Conservation (phyloP, 2,113 vertebrate species). For the Triplophysa siluroides region DNA sequence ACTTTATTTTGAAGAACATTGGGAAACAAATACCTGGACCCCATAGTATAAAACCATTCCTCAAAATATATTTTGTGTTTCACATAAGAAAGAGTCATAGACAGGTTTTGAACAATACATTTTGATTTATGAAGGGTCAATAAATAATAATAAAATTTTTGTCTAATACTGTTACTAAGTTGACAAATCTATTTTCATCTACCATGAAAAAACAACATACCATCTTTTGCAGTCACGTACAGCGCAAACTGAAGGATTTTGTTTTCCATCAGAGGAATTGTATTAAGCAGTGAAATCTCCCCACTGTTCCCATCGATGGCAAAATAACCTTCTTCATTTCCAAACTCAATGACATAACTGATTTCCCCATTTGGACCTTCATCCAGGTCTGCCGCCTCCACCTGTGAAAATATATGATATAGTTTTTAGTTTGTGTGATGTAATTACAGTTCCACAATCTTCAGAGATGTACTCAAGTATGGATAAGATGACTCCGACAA, state of each 20-base stretch:
- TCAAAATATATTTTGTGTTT: too few relatives aligned
- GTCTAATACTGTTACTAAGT: too few relatives aligned
- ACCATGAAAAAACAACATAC: constrained; percentile 58
- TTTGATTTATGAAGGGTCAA: too few relatives aligned
- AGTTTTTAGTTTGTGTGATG: neutral
- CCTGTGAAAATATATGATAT: constrained; percentile 56
- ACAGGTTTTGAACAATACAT: too few relatives aligned
- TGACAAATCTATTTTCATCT: neutral
- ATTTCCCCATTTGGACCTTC: constrained; percentile 72
- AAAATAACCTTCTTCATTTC: constrained; percentile 74
- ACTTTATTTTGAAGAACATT: too few relatives aligned
- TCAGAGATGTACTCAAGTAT: neutral
- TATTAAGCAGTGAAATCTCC: constrained; percentile 65
- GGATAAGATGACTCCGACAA: neutral
- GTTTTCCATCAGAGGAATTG: constrained; percentile 66
- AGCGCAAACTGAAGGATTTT: constrained; percentile 67
- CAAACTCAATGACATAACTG: constrained; percentile 70
- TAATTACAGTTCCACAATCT: neutral
- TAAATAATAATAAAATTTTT: too few relatives aligned
- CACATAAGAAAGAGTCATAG: neutral
- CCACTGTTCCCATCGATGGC: constrained; percentile 66
- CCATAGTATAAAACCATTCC: too few relatives aligned
- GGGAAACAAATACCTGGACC: too few relatives aligned
- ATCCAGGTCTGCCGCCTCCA: constrained; percentile 73
- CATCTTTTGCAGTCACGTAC: constrained; percentile 74